phyloP scores from a whole-genome alignment of 2,113 vertebrate species.

The Cardinalis cardinalis region DNA sequence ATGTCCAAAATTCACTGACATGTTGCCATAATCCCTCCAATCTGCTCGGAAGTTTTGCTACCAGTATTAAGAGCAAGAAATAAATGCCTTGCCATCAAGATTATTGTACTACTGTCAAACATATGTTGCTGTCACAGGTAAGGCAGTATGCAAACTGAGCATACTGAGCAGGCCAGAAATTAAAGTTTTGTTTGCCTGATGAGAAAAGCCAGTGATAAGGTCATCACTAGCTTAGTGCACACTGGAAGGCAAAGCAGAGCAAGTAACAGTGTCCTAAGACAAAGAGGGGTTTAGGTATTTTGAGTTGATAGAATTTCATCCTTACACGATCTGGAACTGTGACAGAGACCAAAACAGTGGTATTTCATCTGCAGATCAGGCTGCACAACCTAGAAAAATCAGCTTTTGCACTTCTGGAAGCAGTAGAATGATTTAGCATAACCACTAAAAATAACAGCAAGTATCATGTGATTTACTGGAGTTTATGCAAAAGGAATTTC shows the following conservation, averaged over 20 bases:
- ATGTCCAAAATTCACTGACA: neutral
- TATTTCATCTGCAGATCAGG: neutral
- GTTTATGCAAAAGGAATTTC: slow-evolving; percentile 5
- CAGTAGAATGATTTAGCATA: neutral
- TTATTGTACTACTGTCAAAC: neutral
- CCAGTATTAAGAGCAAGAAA: neutral
- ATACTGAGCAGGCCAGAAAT: neutral
- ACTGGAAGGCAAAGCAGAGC: neutral
- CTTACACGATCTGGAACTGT: neutral
- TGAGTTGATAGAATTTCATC: neutral
- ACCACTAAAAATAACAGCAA: neutral
- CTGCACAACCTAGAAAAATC: neutral
- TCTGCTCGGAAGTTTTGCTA: neutral
- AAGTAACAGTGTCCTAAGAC: neutral
- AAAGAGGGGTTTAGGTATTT: neutral
- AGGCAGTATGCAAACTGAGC: neutral
- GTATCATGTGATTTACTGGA: neutral
- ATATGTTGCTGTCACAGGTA: neutral
- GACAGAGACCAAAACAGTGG: neutral
- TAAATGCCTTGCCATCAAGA: neutral
- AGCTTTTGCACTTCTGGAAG: neutral
- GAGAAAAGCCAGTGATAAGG: neutral
- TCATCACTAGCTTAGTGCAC: neutral
- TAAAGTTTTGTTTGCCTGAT: neutral
- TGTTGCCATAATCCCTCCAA: neutral